phyloP scores from a whole-genome alignment of 2,888 invertebrate species.

The Nomada fucata region DNA sequence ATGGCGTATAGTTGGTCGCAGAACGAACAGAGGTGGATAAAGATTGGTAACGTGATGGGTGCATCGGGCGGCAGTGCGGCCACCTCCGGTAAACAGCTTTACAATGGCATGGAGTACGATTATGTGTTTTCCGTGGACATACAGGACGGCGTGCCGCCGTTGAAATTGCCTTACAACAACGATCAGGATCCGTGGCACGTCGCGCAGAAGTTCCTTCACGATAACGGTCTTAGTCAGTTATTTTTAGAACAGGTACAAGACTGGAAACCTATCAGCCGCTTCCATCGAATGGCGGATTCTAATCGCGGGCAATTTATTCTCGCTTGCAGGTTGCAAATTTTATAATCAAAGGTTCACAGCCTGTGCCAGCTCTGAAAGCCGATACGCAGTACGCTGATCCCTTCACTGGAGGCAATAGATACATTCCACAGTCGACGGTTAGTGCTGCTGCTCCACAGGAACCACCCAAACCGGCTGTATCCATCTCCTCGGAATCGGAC shows the following conservation, averaged over 20 bases:
- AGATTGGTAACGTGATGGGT: constrained; percentile 96
- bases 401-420: constrained; percentile 89
- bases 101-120: constrained; percentile 96
- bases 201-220: constrained; percentile 95
- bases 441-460: constrained; percentile 22
- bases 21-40: constrained; percentile 89
- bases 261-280: background rate
- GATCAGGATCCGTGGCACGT: constrained; percentile 96
- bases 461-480: constrained; percentile 40
- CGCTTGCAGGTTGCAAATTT: constrained; percentile 92
- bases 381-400: constrained; percentile 86
- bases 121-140: constrained; percentile 98
- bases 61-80: constrained; percentile 88
- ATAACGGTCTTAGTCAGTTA: constrained; percentile 92
- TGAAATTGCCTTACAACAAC: constrained; percentile 96
- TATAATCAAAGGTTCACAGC: constrained; percentile 91
- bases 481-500: constrained; percentile 63
- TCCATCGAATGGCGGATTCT: background rate
- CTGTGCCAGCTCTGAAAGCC: constrained; percentile 71
- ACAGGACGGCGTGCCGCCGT: constrained; percentile 93
- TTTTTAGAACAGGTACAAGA: constrained; percentile 90
- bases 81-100: constrained; percentile 90
- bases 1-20: constrained; percentile 92
- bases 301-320: constrained; percentile 14
- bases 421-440: constrained; percentile 85